Evolutionary conservation across 1,140 invertebrate genomes (phyloP).

Genomic region (Idris sp.): DNA sequence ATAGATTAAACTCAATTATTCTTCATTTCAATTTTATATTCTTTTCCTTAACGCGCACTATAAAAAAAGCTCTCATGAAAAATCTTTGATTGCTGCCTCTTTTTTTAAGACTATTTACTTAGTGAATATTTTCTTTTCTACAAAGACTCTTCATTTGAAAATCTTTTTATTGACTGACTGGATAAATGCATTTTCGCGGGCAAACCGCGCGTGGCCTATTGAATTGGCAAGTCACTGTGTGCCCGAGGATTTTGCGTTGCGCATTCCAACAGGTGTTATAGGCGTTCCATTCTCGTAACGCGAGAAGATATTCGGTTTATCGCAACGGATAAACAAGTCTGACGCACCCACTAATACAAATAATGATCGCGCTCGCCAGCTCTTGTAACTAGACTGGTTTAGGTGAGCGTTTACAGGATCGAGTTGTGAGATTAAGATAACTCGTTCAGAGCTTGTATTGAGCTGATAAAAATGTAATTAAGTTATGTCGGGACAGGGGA

Average conservation of each 20-base stretch:
- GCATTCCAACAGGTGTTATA: constrained; percentile 77
- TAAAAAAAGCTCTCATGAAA: no score
- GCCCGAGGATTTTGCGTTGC: constrained; percentile 48
- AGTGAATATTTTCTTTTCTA: no score
- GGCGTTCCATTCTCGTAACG: constrained; percentile 64
- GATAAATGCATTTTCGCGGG: constrained; percentile 34
- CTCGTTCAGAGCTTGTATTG: constrained; percentile 20
- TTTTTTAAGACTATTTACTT: no score
- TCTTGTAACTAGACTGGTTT: constrained; percentile 41
- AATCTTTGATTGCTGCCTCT: no score
- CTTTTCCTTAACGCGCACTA: no score
- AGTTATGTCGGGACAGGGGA: constrained; percentile 25
- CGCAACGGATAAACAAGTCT: constrained; percentile 50
- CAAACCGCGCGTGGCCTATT: constrained; percentile 34
- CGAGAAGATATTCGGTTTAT: constrained; percentile 61
- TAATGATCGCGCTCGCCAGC: constrained; percentile 23
- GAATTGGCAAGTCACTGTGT: constrained; percentile 54
- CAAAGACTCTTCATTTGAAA: no score
- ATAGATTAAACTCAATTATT: constrained; percentile 11
- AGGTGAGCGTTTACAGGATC: constrained; percentile 35
- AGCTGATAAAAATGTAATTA: constrained; percentile 48
- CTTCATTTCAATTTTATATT: not conserved
- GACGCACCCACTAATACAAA: constrained; percentile 46
- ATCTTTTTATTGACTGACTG: constrained; percentile 3
- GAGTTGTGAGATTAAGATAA: constrained; percentile 47